Base-by-base conservation (phyloP, 2,888 invertebrate species). In the Apotomis turbidana region DNA sequence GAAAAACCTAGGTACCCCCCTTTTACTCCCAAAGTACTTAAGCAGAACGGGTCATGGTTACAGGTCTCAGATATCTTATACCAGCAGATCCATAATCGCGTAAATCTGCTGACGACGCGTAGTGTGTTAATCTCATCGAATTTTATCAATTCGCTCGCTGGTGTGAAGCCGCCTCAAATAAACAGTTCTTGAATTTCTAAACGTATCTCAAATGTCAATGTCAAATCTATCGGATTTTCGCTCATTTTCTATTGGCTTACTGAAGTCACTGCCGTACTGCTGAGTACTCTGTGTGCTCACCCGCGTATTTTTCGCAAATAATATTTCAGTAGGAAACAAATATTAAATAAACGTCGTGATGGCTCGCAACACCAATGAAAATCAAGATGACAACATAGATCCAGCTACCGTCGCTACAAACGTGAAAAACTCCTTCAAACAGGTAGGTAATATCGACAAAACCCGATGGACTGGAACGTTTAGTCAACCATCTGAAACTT, bases 281-380 rank as follows among this genome's bases (percentile, higher is more conserved):
- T 27, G 27, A 27, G 27, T 52, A n/a, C 4, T 54, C 51, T 15
- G 49, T 38, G 51, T 5, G 10, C 54, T 64, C 49, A 46, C 52
- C 54, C 59, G 70, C 64, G 54, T 54, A 15, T 67, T 36, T 57
- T 27, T 61, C 9, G 49, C 60, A 41, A 5, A 61, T 44, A 57
- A 27, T 27, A 27, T 27, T 61, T 71, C 54, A 15, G 38, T 46
- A 9, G 27, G n/a, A 60, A 49, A 3, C 63, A 68, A 68, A 62
- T 58, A 58, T 41, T 63, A 12, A 46, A 46, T 46, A 54, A 41
- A 13, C 5, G 9, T 51, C 9, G 57, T 62, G 77, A 88, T 88
- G 88, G 88, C 88, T 73, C 87, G 87, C 58, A 89, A 88, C 72
- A 85, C 80, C 71, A 85, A 85, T 74, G 88, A 88, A 74, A 87